phyloP scores from a whole-genome alignment of 2,113 vertebrate species.

The Apus apus region DNA sequence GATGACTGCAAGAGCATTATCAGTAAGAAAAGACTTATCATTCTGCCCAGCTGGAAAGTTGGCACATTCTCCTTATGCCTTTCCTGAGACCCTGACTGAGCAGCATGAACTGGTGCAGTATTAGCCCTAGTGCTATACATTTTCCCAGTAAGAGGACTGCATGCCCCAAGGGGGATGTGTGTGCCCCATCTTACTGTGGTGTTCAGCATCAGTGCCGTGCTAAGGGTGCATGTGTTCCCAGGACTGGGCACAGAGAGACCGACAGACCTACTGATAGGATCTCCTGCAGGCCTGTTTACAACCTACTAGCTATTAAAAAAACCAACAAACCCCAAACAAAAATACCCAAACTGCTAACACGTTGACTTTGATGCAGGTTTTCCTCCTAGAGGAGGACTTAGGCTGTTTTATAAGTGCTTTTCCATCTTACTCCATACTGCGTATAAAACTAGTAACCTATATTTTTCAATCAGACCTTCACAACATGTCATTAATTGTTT shows the following conservation, averaged over 20 bases:
- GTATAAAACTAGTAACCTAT: neutral
- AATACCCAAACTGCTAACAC: neutral
- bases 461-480: constrained; percentile 13
- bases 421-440: neutral
- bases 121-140: rapidly evolving
- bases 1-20: neutral
- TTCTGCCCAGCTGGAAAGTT: neutral
- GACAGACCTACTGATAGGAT: neutral
- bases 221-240: rapidly evolving
- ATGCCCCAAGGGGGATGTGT: rapidly evolving
- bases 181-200: rapidly evolving
- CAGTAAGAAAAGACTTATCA: rapidly evolving
- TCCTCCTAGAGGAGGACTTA: neutral
- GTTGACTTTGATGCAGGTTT: neutral
- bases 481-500: constrained; percentile 25
- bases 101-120: rapidly evolving
- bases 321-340: neutral
- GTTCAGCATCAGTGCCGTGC: rapidly evolving
- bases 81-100: rapidly evolving
- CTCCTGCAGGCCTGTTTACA: neutral
- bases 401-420: neutral
- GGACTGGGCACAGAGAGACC: neutral
- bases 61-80: rapidly evolving
- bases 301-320: neutral
- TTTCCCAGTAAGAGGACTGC: neutral